Evolutionary conservation across 2,888 invertebrate genomes (phyloP), one percentile per base, ranked within the genome.

Genomic region (Athripsodes cinereus): DNA sequence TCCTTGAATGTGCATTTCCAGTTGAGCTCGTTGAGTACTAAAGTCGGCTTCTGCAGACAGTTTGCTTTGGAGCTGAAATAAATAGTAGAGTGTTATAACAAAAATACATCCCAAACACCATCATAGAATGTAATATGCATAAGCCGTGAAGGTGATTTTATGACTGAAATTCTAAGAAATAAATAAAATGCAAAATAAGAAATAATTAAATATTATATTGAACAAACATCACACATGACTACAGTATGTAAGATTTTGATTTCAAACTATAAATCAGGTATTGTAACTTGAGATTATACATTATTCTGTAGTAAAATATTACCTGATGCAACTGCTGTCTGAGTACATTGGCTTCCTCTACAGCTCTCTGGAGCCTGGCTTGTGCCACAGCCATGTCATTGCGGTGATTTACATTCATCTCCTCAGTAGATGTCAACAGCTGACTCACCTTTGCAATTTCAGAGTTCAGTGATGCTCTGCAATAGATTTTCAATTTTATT

Each of bases 351-450:
- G 83, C 83, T 66, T 87, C 87, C 11, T 81, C 81, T 19, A 76
- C 71, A 62, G 83, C 74, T 22, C 86, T 84, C 70, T 84, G 82
- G 70, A 86, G 75, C 0, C 83, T 76, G 22, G 81, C 74, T 66
- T 85, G 82, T 53, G 83, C 72, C 16, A 84, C 78, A 68, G 85
- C 83, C 52, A 81, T 68, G 68, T 89, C 89, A 8, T 82, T 78
- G 53, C 80, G 76, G 65, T 81, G 78, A 55, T 73, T 66, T 61
- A 69, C 70, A 62, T 78, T 69, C 60, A 81, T 75, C 62, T 86
- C 86, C 64, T 85, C 81, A 44, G 79, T 75, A 65, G 81, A 79
- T 51, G 83, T 77, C 58, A 78, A 76, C 52, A 76, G 74, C 22
- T 79, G 72, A 10, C 74, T 69, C 16, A 79, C 69, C 54, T 84